Base-by-base conservation (phyloP, 1,140 invertebrate species). In the Bombus sylvicola region DNA sequence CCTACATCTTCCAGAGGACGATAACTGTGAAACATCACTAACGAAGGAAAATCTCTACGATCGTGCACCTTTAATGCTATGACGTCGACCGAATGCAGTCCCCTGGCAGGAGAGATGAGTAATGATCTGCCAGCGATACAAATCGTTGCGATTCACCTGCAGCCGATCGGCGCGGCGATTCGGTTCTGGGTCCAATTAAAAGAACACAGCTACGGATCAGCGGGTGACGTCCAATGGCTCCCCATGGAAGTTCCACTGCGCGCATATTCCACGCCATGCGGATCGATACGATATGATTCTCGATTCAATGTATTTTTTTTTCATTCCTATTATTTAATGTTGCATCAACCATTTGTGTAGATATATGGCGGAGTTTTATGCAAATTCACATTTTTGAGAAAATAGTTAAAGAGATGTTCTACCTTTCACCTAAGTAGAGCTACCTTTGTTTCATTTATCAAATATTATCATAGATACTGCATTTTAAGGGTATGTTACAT, bases 41-140 rank as follows among this genome's bases (percentile, higher is more conserved):
- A 89, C 88, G 87, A 89, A 89, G 72, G 81, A 88, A 87, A 89
- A 89, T 68, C 73, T 81, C 69, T 43, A 37, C 76, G n/a, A 66
- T 47, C 71, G 68, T n/a, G n/a, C 57, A 34, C 68, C 69, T 87
- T 87, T 83, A 28, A 81, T 87, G 77, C 39, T 43, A 64, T 68
- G 87, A 87, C 84, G 78, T 71, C 76, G 81, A 89, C 37, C 81
- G 74, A 69, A 75, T 31, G 66, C 79, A 85, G 82, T 89, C 89
- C 88, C 82, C 75, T 37, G 62, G 73, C 75, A 89, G 87, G 85
- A 86, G 81, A 87, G 89, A 94, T 94, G 93, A 94, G 89, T 94
- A 94, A 94, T 94, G 93, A 94, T 94, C 93, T 91, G 92, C 91
- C 93, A 94, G 91, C 93, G 93, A 94, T 94, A 94, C 92, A 94